Evolutionary conservation across 2,113 vertebrate genomes (phyloP).

Genomic region (Struthio camelus): DNA sequence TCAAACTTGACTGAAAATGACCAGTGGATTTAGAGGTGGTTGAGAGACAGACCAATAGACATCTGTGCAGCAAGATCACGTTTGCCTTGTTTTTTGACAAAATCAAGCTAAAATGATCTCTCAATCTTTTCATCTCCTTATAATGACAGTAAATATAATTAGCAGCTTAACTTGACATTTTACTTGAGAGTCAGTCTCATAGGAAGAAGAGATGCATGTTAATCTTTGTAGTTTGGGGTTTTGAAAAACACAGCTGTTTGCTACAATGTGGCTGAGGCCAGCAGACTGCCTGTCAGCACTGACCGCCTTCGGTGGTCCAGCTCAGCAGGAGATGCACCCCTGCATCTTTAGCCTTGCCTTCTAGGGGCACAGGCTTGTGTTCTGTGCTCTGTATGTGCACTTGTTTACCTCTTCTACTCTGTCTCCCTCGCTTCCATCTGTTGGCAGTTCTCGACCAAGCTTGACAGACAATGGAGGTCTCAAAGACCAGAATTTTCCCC

Average conservation of each 20-base stretch:
- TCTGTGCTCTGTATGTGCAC: background rate
- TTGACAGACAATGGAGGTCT: background rate
- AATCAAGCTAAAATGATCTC: constrained; percentile 32
- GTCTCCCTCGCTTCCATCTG: background rate
- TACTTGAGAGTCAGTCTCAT: background rate
- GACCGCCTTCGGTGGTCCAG: background rate
- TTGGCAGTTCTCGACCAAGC: background rate
- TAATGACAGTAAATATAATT: constrained; percentile 38
- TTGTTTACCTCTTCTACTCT: background rate
- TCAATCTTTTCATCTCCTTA: background rate
- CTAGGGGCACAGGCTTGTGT: background rate
- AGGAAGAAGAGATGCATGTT: background rate
- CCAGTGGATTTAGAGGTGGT: background rate
- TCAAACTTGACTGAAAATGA: background rate
- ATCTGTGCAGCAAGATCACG: background rate
- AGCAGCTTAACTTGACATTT: constrained; percentile 26
- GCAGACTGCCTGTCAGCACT: background rate
- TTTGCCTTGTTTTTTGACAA: constrained; percentile 30
- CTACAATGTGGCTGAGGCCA: background rate
- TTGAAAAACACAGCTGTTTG: background rate
- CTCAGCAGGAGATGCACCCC: background rate
- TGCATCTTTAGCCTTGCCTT: background rate
- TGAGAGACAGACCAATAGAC: background rate
- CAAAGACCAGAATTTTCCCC: background rate
- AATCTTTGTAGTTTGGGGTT: background rate